These are phyloP conservation scores for Tipula lateralis DNA, from an alignment of 2,888 invertebrate species.

Conservation along the genomic window DNA sequence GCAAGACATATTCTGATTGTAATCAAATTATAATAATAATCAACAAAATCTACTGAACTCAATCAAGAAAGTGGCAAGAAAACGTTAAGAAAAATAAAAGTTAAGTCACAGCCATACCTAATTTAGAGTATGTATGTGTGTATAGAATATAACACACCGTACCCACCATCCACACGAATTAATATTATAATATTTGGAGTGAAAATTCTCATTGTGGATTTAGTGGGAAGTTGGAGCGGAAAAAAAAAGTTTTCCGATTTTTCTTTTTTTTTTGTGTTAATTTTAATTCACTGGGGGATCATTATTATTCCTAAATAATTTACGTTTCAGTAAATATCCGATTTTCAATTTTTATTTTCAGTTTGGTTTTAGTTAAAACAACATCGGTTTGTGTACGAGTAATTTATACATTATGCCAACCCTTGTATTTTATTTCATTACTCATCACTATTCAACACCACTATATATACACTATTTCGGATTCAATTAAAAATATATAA, in stretches of 20 bases:
- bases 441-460: constrained; percentile 24
- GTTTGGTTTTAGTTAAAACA: background rate
- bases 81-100: background rate
- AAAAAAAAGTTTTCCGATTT: background rate
- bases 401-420: background rate
- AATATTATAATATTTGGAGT: background rate
- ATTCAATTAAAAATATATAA: constrained; percentile 19
- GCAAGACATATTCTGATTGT: background rate
- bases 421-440: background rate
- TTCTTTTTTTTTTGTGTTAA: background rate
- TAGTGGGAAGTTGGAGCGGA: background rate
- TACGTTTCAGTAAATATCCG: constrained; percentile 19
- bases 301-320: constrained; percentile 1
- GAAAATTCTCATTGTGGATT: background rate
- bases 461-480: constrained; percentile 24
- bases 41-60: background rate
- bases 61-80: background rate
- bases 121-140: background rate
- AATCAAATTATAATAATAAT: background rate
- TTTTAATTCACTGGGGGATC: background rate
- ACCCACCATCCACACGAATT: no score
- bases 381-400: background rate
- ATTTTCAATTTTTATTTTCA: background rate
- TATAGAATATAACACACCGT: no score
- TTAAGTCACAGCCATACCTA: background rate